A percentile compares a stretch with the other conserved stretches of the same genome.
Conservation (phyloP, 1,140 invertebrate species). For the Hylaeus volcanicus region DNA sequence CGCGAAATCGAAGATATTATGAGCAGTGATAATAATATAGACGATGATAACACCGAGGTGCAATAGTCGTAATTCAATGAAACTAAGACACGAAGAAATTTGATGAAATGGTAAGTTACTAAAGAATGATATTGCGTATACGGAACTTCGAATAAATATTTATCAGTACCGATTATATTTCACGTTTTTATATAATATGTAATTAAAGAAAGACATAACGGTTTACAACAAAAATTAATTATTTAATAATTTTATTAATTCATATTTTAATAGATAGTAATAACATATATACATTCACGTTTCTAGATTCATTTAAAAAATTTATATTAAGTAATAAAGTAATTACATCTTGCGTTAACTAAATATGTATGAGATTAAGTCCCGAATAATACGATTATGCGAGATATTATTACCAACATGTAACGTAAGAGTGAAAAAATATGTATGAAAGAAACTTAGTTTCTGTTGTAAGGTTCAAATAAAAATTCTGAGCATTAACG, state of each 20-base stretch:
- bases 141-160: conserved; percentile 17
- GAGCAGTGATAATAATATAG: conserved; percentile 8
- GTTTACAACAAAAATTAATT: conserved; percentile 11
- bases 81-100: neutral
- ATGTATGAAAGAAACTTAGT: conserved; percentile 1
- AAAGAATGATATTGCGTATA: neutral
- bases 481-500: conserved; percentile 32
- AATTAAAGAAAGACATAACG: neutral
- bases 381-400: conserved; percentile 38
- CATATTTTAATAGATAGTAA: conserved; percentile 2
- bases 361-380: conserved; percentile 35
- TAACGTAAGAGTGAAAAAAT: conserved; percentile 38
- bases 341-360: conserved; percentile 36
- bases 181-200: neutral
- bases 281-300: conserved; percentile 33
- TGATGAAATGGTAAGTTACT: neutral
- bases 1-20: conserved; percentile 48
- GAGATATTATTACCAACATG: conserved; percentile 24
- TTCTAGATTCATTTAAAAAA: conserved; percentile 41
- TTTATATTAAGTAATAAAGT: conserved; percentile 25
- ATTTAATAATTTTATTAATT: neutral
- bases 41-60: neutral
- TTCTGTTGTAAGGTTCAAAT: conserved; percentile 17
- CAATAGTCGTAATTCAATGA: neutral
- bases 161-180: neutral